phyloP scores from a whole-genome alignment of 2,888 invertebrate species.

The Spilarctia lutea region DNA sequence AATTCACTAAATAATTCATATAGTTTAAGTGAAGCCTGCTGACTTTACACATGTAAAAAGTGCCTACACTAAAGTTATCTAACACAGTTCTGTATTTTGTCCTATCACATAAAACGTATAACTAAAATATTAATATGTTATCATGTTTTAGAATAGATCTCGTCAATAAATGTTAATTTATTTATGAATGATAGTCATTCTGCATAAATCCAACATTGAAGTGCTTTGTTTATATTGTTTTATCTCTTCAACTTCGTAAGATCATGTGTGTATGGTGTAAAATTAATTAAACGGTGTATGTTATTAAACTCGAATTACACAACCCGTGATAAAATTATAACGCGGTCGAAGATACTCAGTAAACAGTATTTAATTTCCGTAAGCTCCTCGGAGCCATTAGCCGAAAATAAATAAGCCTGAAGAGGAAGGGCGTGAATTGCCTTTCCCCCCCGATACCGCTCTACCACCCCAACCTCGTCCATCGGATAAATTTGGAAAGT shows the following conservation, averaged over 20 bases:
- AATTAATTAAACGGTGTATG: slow-evolving; percentile 42
- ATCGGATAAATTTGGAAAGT: slow-evolving; percentile 79
- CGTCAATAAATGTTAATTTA: background rate
- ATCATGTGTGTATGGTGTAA: background rate
- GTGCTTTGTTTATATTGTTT: background rate
- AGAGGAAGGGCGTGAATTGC: slow-evolving; percentile 73
- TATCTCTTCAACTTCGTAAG: background rate
- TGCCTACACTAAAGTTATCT: background rate
- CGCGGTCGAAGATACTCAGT: slow-evolving; percentile 61
- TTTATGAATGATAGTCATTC: background rate
- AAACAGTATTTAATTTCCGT: slow-evolving; percentile 79
- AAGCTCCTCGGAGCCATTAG: slow-evolving; percentile 74
- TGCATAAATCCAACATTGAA: background rate
- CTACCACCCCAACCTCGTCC: slow-evolving; percentile 32
- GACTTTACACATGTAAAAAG: background rate
- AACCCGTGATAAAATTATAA: slow-evolving; percentile 63
- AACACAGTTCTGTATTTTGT: background rate
- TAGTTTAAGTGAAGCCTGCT: background rate
- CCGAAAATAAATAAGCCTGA: slow-evolving; percentile 78
- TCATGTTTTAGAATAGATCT: background rate
- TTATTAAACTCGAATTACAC: slow-evolving; percentile 51
- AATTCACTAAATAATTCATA: no score
- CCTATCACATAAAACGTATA: background rate
- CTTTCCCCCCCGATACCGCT: slow-evolving; percentile 51
- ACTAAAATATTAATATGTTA: background rate